Evolutionary conservation across 2,888 invertebrate genomes (phyloP), one percentile per base, ranked within the genome.

Genomic region (Autographa gamma): DNA sequence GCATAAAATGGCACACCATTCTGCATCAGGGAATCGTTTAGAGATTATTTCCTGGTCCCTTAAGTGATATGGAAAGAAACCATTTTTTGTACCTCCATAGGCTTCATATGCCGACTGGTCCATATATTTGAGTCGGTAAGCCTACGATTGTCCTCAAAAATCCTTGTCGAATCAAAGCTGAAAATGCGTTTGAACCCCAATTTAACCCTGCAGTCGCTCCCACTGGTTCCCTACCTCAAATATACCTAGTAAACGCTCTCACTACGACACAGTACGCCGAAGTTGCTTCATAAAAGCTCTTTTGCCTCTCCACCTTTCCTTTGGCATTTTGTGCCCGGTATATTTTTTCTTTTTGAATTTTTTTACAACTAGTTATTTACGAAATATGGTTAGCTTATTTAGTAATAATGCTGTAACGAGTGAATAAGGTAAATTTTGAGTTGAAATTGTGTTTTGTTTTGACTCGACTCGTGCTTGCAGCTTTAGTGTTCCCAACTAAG

Each of bases 221-320:
- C 72, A 89, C 66, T 84, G 76, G 63, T 69, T 71, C 89, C 86
- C 58, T 71, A 83, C 86, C 84, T 80, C 79, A 83, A 86, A 86
- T 81, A 82, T 87, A 89, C 87, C 88, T 80, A 90, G 91, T 89
- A 90, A 93, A 91, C 90, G 90, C 86, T 89, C 86, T 88, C 88
- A 88, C 87, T 88, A 85, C 92, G 91, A 91, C 91, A 91, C 90
- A 85, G 91, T 87, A 91, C 90, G 91, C 90, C 88, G 82, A 94
- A 94, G 89, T 93, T 93, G 90, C 88, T 90, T 90, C 88, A 93
- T 93, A 93, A 94, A 95, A 93, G 92, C 93, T 91, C 93, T 93
- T 91, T 92, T 90, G 89, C 89, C 90, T 90, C 90, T 93, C 88
- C 91, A 93, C 93, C 93, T 92, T 93, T 89, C 91, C 91, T 94